phyloP scores from a whole-genome alignment of 53 echinoderm and acorn worm genomes.

The Patiria pectinifera region DNA sequence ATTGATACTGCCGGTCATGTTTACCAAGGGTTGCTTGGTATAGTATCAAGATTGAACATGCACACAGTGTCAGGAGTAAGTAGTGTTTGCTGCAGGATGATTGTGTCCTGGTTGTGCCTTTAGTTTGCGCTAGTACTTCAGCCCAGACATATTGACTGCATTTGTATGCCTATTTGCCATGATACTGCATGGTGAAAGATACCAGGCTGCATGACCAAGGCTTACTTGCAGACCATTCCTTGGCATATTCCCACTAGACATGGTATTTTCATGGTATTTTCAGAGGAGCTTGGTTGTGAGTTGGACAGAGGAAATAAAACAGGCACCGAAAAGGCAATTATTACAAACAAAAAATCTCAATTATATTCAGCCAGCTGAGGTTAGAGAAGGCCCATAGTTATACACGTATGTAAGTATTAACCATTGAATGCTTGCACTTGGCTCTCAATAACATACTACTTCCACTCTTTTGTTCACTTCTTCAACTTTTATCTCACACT shows the following conservation, averaged over 20 bases:
- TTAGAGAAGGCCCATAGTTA: too few relatives aligned
- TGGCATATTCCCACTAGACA: background rate
- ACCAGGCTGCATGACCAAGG: background rate
- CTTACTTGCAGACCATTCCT: background rate
- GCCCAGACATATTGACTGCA: constrained; percentile 34
- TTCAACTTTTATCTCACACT: too few relatives aligned
- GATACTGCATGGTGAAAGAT: background rate
- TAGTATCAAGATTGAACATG: background rate
- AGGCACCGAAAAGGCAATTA: too few relatives aligned
- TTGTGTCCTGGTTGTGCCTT: constrained; percentile 12
- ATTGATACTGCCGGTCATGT: background rate
- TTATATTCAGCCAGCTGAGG: too few relatives aligned
- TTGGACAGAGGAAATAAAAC: too few relatives aligned
- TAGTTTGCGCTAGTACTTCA: constrained; percentile 9
- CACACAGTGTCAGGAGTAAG: background rate
- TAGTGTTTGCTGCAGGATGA: background rate
- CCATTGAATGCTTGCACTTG: too few relatives aligned
- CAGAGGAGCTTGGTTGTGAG: background rate
- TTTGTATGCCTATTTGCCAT: background rate
- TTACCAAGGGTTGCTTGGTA: background rate
- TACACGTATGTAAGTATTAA: too few relatives aligned
- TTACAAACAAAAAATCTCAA: too few relatives aligned
- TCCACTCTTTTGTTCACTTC: too few relatives aligned
- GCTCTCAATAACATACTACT: too few relatives aligned
- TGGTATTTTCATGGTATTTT: background rate